Percentiles rank a stretch among this genome's conserved stretches.
Evolutionary conservation across 2,113 vertebrate species (phyloP).

Genomic region (Hippocampus comes): DNA sequence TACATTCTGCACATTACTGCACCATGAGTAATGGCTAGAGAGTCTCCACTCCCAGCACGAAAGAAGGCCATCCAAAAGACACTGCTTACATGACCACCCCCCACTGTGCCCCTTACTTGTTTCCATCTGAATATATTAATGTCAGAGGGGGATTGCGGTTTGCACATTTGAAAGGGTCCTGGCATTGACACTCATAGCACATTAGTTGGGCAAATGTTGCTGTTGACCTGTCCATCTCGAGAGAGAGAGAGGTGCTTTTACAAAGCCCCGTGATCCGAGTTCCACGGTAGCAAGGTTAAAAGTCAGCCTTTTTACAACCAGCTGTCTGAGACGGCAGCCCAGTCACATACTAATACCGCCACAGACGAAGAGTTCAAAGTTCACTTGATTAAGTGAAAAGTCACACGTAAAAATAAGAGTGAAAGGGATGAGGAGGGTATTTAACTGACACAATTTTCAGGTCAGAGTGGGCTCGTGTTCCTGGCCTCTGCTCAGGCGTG

Average conservation of each 20-base stretch:
- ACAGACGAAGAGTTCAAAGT: conserved; percentile 38
- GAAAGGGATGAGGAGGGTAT: conserved; percentile 5
- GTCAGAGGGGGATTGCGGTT: conserved; percentile 67
- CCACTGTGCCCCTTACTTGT: conserved; percentile 39
- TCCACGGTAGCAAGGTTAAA: conserved; percentile 54
- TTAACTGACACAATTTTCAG: conserved; percentile 72
- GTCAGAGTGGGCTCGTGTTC: conserved; percentile 75
- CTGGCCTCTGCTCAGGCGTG: conserved; percentile 77
- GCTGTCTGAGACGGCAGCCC: conserved; percentile 50
- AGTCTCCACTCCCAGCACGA: conserved; percentile 63
- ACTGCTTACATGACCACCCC: conserved; percentile 43
- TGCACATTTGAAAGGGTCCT: conserved; percentile 67
- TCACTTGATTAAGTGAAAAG: conserved; percentile 27
- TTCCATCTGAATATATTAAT: conserved; percentile 73
- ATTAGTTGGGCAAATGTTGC: conserved; percentile 40
- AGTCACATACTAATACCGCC: conserved; percentile 15
- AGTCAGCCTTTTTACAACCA: conserved; percentile 59
- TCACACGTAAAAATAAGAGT: background rate
- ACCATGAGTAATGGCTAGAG: conserved; percentile 79
- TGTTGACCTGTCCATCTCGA: conserved; percentile 48
- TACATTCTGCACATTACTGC: conserved; percentile 78
- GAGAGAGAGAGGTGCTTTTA: conserved; percentile 41
- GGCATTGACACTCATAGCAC: conserved; percentile 48
- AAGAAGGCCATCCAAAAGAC: conserved; percentile 70
- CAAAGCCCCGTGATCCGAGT: conserved; percentile 53